Percentiles rank a stretch among this genome's conserved stretches.
Evolutionary conservation across 2,113 vertebrate genomes (phyloP).

Genomic region (Protomyctophum bolini): DNA sequence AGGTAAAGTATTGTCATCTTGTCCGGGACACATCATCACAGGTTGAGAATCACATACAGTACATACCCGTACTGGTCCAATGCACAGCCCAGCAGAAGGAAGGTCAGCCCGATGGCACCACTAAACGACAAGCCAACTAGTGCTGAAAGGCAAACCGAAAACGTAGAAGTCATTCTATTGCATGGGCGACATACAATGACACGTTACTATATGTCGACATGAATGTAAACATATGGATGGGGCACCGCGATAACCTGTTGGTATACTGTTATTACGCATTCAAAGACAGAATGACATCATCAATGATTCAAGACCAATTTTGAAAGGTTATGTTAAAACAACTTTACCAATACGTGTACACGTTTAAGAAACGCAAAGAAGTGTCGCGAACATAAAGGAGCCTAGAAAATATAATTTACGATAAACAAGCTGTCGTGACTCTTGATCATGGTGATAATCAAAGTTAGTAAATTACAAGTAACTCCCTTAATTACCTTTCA

Average conservation of each 20-base stretch:
- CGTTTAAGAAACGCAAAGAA: not conserved
- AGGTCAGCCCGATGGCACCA: slow-evolving; percentile 93
- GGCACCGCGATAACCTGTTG: not conserved
- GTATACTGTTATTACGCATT: not conserved
- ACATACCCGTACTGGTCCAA: slow-evolving; percentile 89
- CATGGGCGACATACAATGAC: not conserved
- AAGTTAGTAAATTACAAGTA: slow-evolving; percentile 10
- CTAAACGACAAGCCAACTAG: slow-evolving; percentile 93
- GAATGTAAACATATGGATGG: not conserved
- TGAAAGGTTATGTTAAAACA: too few species aligned
- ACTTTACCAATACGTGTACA: not conserved
- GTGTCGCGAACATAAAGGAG: not conserved
- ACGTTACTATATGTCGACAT: not conserved
- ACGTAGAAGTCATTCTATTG: not conserved
- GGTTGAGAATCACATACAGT: not conserved
- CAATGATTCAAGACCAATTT: too few species aligned
- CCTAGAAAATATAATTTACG: not conserved
- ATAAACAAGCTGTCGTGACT: not conserved
- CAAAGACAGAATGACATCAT: not conserved
- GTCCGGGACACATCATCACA: not conserved
- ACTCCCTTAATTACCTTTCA: slow-evolving; percentile 72
- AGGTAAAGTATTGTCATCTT: not conserved
- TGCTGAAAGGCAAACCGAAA: slow-evolving; percentile 75
- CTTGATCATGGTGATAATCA: not conserved
- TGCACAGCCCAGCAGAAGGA: slow-evolving; percentile 94